Evolutionary conservation across 2,113 vertebrate genomes (phyloP).

Genomic region (Dipodomys merriami): DNA sequence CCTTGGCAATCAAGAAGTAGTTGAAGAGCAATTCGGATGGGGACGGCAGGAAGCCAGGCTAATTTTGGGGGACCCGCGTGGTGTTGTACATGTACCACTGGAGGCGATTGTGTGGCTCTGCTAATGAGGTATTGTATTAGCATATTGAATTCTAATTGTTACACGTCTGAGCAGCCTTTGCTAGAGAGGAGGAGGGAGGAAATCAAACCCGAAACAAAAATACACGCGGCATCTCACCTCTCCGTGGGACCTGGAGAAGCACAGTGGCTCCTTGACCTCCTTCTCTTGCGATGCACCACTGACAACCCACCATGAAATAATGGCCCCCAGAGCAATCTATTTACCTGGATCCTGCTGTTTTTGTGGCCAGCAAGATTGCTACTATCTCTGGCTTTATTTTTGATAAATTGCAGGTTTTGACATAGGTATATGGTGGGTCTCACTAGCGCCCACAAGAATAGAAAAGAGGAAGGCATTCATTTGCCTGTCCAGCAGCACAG

Average conservation of each 20-base stretch:
- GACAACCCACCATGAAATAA: conserved; percentile 25
- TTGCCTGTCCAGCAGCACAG: background rate
- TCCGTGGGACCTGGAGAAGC: background rate
- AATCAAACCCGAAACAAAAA: conserved; percentile 15
- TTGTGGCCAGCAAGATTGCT: conserved; percentile 18
- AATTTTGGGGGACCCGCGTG: conserved; percentile 45
- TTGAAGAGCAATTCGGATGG: conserved; percentile 60
- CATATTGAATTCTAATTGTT: conserved; percentile 64
- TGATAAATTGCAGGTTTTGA: conserved; percentile 69
- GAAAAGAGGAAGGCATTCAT: conserved; percentile 54
- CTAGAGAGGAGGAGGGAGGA: background rate
- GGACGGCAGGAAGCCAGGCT: background rate
- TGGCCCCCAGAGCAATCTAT: conserved; percentile 37
- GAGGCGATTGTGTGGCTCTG: background rate
- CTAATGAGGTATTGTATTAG: conserved; percentile 69
- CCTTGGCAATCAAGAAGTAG: conserved; percentile 34
- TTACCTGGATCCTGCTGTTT: conserved; percentile 17
- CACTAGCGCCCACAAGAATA: background rate
- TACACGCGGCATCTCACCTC: background rate
- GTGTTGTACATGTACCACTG: conserved; percentile 19
- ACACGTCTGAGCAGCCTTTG: conserved; percentile 1
- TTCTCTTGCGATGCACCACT: background rate
- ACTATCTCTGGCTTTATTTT: conserved; percentile 40
- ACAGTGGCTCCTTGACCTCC: background rate
- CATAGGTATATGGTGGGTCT: conserved; percentile 34